Evolutionary conservation across 1,140 invertebrate species (phyloP).

Genomic region (Asobara japonica): DNA sequence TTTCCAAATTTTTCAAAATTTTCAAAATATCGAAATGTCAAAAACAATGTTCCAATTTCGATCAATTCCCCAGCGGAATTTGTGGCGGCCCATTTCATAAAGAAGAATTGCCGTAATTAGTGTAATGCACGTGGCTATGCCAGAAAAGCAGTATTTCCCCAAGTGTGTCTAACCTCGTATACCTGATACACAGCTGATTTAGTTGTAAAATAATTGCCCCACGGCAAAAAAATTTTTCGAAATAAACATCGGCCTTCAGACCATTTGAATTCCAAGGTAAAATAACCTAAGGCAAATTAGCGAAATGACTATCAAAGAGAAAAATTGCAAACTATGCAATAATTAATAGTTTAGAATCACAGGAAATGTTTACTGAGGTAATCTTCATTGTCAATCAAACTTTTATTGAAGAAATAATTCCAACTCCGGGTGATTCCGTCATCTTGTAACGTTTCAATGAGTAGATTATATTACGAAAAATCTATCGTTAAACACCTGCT

Average conservation of each 20-base stretch:
- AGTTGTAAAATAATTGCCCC: not conserved
- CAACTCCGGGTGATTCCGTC: not conserved
- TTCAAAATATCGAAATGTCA: too few species aligned
- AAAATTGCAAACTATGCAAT: not conserved
- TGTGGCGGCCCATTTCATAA: too few species aligned
- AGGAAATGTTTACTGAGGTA: conserved; percentile 14
- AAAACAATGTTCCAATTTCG: too few species aligned
- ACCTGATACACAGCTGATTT: not conserved
- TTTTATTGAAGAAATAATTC: not conserved
- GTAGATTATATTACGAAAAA: not conserved
- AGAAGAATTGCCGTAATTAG: too few species aligned
- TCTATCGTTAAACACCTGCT: not conserved
- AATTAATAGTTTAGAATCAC: not conserved
- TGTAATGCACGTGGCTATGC: too few species aligned
- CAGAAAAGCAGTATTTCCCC: too few species aligned
- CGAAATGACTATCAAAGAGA: not conserved
- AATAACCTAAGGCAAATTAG: not conserved
- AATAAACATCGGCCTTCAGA: not conserved
- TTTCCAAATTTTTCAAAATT: too few species aligned
- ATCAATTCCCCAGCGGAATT: too few species aligned
- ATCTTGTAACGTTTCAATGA: not conserved
- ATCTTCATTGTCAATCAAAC: conserved; percentile 9
- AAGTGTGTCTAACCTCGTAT: too few species aligned
- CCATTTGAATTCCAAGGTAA: not conserved
- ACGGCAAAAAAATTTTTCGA: not conserved